phyloP scores from a whole-genome alignment of 2,113 vertebrate species.

The Anguilla rostrata region DNA sequence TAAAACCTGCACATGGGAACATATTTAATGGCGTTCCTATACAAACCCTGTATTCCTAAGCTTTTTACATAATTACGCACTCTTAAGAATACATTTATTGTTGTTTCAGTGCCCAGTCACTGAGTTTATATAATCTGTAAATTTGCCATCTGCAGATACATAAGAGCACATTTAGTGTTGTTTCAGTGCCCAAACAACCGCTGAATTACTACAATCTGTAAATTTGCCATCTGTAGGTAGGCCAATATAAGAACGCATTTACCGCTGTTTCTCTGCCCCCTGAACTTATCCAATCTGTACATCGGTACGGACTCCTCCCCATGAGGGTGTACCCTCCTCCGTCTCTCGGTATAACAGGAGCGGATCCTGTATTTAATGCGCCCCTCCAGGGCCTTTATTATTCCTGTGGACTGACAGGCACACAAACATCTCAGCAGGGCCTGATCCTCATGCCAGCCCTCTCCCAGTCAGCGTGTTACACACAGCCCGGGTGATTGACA shows the following conservation, averaged over 20 bases:
- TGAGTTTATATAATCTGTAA: neutral
- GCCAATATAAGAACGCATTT: no score
- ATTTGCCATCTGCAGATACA: neutral
- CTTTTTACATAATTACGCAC: no score
- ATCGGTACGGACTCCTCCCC: neutral
- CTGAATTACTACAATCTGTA: no score
- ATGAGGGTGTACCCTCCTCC: neutral
- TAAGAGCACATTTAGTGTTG: neutral
- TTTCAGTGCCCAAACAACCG: neutral
- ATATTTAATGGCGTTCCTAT: neutral
- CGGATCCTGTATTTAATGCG: neutral
- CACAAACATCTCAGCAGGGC: conserved; percentile 21
- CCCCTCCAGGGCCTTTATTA: conserved; percentile 19
- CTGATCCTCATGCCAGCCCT: conserved; percentile 21
- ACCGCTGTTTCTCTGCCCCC: no score
- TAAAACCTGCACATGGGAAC: neutral
- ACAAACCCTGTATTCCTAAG: no score
- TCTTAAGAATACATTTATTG: neutral
- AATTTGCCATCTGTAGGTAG: no score
- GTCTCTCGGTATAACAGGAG: neutral
- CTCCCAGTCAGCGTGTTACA: conserved; percentile 33
- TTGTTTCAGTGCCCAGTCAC: neutral
- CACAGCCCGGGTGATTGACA: conserved; percentile 32
- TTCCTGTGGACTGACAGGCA: conserved; percentile 17
- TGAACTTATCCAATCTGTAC: no score